These are phyloP conservation scores for Octonoba sinensis DNA, from an alignment of 2,888 invertebrate species.

Conservation along the genomic window DNA sequence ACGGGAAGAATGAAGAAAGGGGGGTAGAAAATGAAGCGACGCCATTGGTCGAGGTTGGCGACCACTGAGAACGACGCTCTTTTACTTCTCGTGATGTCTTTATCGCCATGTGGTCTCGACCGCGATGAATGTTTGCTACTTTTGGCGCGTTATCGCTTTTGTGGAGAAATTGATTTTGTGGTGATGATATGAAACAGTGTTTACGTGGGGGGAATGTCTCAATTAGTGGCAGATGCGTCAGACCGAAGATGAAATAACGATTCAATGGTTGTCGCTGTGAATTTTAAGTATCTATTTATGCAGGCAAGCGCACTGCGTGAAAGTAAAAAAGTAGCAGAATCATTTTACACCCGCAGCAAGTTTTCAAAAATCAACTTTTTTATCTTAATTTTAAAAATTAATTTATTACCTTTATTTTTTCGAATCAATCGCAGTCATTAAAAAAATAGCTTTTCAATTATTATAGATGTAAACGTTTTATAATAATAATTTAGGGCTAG, in stretches of 20 bases:
- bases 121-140: constrained; percentile 11
- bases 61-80: constrained; percentile 51
- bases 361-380: too few relatives aligned
- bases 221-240: constrained; percentile 9
- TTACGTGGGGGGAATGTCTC: constrained; percentile 2
- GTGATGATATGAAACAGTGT: background rate
- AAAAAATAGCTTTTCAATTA: too few relatives aligned
- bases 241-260: background rate
- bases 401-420: too few relatives aligned
- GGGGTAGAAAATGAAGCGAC: constrained; percentile 38
- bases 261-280: too few relatives aligned
- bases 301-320: constrained; percentile 7
- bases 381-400: too few relatives aligned
- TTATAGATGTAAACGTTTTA: too few relatives aligned
- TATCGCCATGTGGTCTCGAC: constrained; percentile 60
- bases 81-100: constrained; percentile 46
- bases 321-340: constrained; percentile 16
- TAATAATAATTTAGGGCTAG: too few relatives aligned
- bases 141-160: constrained; percentile 12
- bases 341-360: too few relatives aligned
- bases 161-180: constrained; percentile 8
- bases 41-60: constrained; percentile 55
- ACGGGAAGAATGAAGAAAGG: constrained; percentile 8
- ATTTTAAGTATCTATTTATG: too few relatives aligned
- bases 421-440: too few relatives aligned